A percentile compares a stretch with the other conserved stretches of the same genome.
These are phyloP conservation scores for Pterostichus niger DNA, from an alignment of 2,888 invertebrate species.

Conservation along the genomic window DNA sequence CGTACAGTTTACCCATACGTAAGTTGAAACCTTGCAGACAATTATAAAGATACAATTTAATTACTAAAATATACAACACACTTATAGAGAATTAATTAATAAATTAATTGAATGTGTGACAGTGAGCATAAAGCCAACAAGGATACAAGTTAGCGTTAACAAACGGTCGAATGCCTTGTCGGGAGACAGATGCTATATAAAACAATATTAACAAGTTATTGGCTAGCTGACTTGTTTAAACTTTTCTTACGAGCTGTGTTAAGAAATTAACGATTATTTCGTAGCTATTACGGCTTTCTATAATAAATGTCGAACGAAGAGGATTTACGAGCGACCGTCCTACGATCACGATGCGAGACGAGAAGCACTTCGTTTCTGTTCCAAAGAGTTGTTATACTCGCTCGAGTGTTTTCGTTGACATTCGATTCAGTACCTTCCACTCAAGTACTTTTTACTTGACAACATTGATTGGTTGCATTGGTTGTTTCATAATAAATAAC, in stretches of 20 bases:
- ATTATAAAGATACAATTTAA: conserved; percentile 55
- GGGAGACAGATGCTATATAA: conserved; percentile 52
- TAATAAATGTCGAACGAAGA: conserved; percentile 73
- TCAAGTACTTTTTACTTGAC: too few species aligned
- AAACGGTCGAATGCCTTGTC: neutral
- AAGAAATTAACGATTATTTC: conserved; percentile 73
- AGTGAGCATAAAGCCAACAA: conserved; percentile 39
- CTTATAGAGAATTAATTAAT: conserved; percentile 59
- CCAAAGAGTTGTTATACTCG: conserved; percentile 10
- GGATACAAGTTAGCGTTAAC: conserved; percentile 28
- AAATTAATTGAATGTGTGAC: conserved; percentile 61
- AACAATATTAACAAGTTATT: conserved; percentile 63
- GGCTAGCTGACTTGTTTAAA: conserved; percentile 52
- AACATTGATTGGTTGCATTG: too few species aligned
- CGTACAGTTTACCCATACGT: conserved; percentile 19
- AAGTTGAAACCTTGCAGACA: conserved; percentile 59
- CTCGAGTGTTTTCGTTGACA: conserved; percentile 3
- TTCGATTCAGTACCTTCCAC: neutral
- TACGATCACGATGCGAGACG: conserved; percentile 66
- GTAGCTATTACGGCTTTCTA: conserved; percentile 73
- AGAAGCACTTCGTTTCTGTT: conserved; percentile 60
- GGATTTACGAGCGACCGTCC: conserved; percentile 72
- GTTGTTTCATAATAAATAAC: too few species aligned
- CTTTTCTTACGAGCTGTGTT: conserved; percentile 61
- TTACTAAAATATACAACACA: conserved; percentile 57